Evolutionary conservation across 2,888 invertebrate species (phyloP).

Genomic region (Syrista parreyssii): DNA sequence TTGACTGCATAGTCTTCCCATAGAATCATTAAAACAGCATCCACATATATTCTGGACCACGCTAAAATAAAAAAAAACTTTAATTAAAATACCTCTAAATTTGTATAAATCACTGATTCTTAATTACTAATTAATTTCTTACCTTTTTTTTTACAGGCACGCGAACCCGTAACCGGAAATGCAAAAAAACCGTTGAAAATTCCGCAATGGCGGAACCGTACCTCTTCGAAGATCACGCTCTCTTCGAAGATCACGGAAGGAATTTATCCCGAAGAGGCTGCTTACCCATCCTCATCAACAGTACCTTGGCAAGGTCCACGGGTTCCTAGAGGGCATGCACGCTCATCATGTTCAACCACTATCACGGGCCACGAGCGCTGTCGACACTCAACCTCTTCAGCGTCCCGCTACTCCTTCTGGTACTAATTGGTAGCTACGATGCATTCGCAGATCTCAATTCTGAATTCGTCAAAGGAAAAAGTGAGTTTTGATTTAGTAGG

Average conservation of each 20-base stretch:
- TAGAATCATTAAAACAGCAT: not conserved
- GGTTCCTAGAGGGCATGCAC: constrained; percentile 60
- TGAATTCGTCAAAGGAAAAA: constrained; percentile 83
- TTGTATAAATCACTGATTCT: too few species aligned
- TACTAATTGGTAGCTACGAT: constrained; percentile 49
- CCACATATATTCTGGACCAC: too few species aligned
- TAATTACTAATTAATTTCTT: not conserved
- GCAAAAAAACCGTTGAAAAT: constrained; percentile 45
- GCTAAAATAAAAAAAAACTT: too few species aligned
- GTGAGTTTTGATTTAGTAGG: constrained; percentile 69
- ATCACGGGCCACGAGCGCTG: constrained; percentile 58
- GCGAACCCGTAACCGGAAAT: constrained; percentile 37
- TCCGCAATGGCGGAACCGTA: constrained; percentile 20
- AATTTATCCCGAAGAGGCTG: constrained; percentile 21
- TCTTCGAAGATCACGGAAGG: constrained; percentile 23
- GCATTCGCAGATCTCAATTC: constrained; percentile 66
- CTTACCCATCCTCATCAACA: constrained; percentile 21
- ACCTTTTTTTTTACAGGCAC: constrained; percentile 37
- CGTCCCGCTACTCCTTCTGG: constrained; percentile 41
- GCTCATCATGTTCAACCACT: constrained; percentile 63
- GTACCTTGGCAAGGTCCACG: constrained; percentile 45
- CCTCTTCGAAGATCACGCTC: not conserved
- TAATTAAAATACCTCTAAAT: too few species aligned
- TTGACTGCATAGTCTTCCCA: constrained; percentile 33
- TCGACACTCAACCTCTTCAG: constrained; percentile 48